phyloP scores from a whole-genome alignment of 1,140 invertebrate species.

The Calephelis nemesis region DNA sequence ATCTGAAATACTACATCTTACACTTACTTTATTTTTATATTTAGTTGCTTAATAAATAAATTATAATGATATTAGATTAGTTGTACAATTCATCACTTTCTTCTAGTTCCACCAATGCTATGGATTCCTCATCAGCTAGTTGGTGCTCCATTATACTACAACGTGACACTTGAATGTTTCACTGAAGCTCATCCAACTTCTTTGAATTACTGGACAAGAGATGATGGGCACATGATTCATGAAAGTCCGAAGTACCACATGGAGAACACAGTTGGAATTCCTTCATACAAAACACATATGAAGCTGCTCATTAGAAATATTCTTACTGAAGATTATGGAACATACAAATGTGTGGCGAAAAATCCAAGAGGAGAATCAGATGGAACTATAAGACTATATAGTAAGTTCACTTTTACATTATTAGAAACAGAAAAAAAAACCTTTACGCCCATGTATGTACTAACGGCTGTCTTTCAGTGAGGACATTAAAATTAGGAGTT shows the following conservation, averaged over 20 bases:
- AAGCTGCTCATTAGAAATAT: slow-evolving; percentile 87
- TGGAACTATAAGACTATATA: slow-evolving; percentile 92
- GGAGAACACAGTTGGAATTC: slow-evolving; percentile 83
- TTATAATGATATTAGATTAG: too few species aligned
- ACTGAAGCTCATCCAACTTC: slow-evolving; percentile 95
- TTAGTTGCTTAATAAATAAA: too few species aligned
- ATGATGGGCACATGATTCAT: slow-evolving; percentile 93
- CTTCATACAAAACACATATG: slow-evolving; percentile 92
- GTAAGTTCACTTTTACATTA: slow-evolving; percentile 81
- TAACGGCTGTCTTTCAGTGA: too few species aligned
- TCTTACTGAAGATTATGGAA: slow-evolving; percentile 88
- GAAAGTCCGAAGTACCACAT: slow-evolving; percentile 90
- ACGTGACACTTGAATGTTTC: slow-evolving; percentile 92
- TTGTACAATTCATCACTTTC: slow-evolving; percentile 2
- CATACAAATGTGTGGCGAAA: slow-evolving; percentile 95
- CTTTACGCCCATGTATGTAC: too few species aligned
- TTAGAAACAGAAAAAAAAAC: too few species aligned
- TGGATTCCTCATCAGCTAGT: slow-evolving; percentile 95
- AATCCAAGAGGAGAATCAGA: slow-evolving; percentile 95
- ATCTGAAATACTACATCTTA: too few species aligned
- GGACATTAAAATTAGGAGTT: too few species aligned
- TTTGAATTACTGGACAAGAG: slow-evolving; percentile 94
- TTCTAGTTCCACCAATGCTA: slow-evolving; percentile 92
- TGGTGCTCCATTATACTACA: slow-evolving; percentile 88
- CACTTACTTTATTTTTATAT: too few species aligned